Base-by-base conservation (phyloP, 2,797 vertebrate genomes). In the Perodicticus potto region DNA sequence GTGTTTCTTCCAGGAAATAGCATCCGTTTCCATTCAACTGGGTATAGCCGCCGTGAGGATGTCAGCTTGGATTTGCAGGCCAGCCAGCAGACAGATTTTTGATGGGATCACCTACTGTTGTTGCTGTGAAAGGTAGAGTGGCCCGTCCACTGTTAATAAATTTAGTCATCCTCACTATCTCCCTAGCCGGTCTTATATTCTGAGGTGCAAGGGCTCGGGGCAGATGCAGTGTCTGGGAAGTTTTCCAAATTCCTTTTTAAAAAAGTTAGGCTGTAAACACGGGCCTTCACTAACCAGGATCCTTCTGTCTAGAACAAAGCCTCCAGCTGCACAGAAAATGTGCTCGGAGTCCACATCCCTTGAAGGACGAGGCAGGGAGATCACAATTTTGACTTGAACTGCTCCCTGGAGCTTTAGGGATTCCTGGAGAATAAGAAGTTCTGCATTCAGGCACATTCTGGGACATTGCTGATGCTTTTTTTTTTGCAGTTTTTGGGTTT, bases 191-290 rank as follows among this genome's bases (percentile, higher is more conserved):
- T 93, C 93, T 96, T 82, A n/a, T 49, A 53, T 76, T 97, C 96
- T 0, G 32, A 97, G 95, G 96, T 97, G 92, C 94, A 94, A 95
- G 94, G 96, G 95, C 95, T 96, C 59, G 95, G 98, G 98, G 97
- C 97, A 98, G 98, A 96, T 98, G 97, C 77, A 97, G 96, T 37
- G 45, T 97, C 97, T 98, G 98, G 98, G 98, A 98, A 98, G 73
- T 95, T 91, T 97, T 98, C 97, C 98, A 98, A 98, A 97, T 97
- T 96, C 20, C 59, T 97, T 86, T 97, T 97, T 88, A 78, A 97
- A 97, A 98, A 97, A 81, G 85, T 96, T 96, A 97, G 86, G 86
- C 93, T 49, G 3, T 98, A 94, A 98, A 94, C 93, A 95, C n/a
- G 0, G 37, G 72, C 92, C 92, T 96, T 94, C 40, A 37, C 55